Conservation (phyloP, 2,797 vertebrate genomes). For the Heterohyrax brucei region DNA sequence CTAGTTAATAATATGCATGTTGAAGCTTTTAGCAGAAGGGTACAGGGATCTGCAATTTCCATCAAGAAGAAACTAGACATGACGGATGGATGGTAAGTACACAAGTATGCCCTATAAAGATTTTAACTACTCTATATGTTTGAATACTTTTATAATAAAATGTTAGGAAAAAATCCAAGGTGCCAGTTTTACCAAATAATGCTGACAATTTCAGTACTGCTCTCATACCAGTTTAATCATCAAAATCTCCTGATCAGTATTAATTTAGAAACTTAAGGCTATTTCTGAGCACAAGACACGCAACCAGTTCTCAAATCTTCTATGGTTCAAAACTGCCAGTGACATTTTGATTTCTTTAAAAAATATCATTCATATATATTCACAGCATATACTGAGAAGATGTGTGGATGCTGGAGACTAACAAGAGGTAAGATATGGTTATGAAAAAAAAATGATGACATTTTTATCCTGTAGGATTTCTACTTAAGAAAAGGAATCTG, state of each 20-base stretch:
- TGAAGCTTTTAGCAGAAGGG: not conserved
- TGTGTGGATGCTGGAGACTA: not conserved
- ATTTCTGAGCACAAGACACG: conserved; percentile 26
- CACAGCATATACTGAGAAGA: not conserved
- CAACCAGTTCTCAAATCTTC: conserved; percentile 55
- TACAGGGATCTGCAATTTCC: not conserved
- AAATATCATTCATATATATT: not conserved
- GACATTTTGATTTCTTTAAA: not conserved
- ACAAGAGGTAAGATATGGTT: conserved; percentile 40
- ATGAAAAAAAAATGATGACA: not conserved
- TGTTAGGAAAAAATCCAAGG: not conserved
- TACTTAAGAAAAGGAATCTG: conserved; percentile 22
- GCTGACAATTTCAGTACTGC: conserved; percentile 42
- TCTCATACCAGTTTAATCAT: conserved; percentile 1
- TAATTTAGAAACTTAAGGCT: conserved; percentile 59
- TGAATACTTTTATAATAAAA: conserved; percentile 63
- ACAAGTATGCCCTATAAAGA: not conserved
- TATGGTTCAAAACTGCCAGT: conserved; percentile 13
- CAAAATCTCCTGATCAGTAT: conserved; percentile 22
- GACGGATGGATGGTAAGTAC: not conserved
- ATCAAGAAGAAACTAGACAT: conserved; percentile 16
- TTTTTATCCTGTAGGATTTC: not conserved
- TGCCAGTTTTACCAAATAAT: conserved; percentile 35
- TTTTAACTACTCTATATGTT: not conserved
- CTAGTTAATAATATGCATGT: not conserved